Conservation (phyloP, 2,113 vertebrate genomes). For the Hucho hucho region DNA sequence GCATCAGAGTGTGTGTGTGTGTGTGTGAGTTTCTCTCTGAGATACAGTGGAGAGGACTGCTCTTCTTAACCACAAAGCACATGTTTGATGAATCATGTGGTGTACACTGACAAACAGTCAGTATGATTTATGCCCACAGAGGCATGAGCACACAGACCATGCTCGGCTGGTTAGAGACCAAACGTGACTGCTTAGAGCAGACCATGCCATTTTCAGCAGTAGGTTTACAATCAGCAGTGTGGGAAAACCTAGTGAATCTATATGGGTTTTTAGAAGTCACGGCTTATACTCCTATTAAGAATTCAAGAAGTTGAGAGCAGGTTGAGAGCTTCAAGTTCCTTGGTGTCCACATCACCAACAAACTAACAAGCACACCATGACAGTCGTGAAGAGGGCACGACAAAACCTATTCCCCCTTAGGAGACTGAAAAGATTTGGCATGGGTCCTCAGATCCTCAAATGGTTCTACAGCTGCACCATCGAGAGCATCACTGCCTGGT, state of each 20-base stretch:
- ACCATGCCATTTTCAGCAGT: constrained; percentile 7
- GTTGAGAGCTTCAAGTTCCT: too few species aligned
- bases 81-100: constrained; percentile 16
- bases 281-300: background rate
- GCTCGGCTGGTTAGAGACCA: background rate
- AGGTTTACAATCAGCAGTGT: too few species aligned
- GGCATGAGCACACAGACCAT: background rate
- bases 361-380: too few species aligned
- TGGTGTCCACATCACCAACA: too few species aligned
- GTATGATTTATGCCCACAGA: constrained; percentile 14
- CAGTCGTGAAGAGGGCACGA: too few species aligned
- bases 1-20: too few species aligned
- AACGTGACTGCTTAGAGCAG: background rate
- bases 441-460: too few species aligned
- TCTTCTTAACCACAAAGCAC: constrained; percentile 27
- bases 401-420: too few species aligned
- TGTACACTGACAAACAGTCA: background rate
- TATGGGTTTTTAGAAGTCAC: background rate
- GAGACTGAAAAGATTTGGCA: too few species aligned
- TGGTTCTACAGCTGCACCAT: too few species aligned
- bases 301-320: too few species aligned
- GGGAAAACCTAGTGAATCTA: background rate
- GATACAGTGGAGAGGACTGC: background rate
- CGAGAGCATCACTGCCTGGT: too few species aligned
- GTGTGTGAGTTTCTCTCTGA: background rate